These are phyloP conservation scores for Vireo griseus DNA, from an alignment of 2,797 vertebrate species.

Conservation along the genomic window DNA sequence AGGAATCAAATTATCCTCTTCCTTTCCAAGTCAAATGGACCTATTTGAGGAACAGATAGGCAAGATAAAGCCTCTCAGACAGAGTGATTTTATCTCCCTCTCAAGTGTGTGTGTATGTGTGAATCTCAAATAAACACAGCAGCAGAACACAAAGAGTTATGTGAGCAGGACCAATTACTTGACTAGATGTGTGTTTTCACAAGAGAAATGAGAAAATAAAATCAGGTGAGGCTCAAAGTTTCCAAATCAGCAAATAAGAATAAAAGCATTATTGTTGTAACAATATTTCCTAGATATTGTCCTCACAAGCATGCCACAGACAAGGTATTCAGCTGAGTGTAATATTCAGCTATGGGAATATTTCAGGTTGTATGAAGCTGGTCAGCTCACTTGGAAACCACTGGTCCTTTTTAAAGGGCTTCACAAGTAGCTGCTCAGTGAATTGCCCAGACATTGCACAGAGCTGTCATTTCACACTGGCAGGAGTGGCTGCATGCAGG, in stretches of 20 bases:
- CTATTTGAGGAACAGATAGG: slow-evolving; percentile 1
- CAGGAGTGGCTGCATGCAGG: neutral
- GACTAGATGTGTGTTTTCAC: accelerated
- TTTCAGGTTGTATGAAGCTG: neutral
- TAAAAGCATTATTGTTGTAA: neutral
- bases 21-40: slow-evolving; percentile 41
- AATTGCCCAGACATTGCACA: neutral
- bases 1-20: slow-evolving; percentile 38
- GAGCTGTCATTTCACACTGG: neutral
- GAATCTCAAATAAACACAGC: slow-evolving; percentile 6
- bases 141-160: neutral
- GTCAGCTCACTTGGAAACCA: neutral
- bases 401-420: neutral
- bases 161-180: neutral
- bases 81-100: slow-evolving; percentile 11
- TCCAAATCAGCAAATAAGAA: neutral
- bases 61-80: neutral
- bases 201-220: neutral
- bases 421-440: neutral
- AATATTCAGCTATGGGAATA: neutral
- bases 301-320: neutral
- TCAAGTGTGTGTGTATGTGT: neutral
- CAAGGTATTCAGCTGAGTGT: neutral
- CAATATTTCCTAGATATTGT: neutral
- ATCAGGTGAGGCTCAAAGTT: neutral